Base-by-base conservation (phyloP, 2,113 vertebrate species). In the Colius striatus region DNA sequence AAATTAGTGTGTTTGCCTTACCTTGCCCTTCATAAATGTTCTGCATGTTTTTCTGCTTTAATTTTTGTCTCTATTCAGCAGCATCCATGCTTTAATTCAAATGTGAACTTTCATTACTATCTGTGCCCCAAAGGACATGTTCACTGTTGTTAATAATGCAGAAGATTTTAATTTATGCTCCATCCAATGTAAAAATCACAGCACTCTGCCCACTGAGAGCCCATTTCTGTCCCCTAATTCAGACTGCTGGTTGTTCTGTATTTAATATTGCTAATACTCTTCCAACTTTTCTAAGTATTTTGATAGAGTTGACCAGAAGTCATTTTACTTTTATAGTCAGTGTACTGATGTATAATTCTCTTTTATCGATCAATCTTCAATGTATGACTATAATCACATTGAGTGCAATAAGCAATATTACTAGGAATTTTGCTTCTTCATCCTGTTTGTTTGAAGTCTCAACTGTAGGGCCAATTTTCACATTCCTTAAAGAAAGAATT, bases 401-500 rank as follows among this genome's bases (percentile, higher is more conserved):
- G 90, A 92, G 87, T 95, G 89, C 94, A 91, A 91, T 96, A 84
- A 65, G 51, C 76, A 75, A 45, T 57, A n/a, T 72, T 96, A 85
- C 83, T 67, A 62, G 50, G 86, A 91, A 90, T 91, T 97, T 94
- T 80, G 74, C 87, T 78, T 82, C 84, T 96, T 92, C 89, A 45
- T 89, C 74, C 67, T 93, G 88, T 95, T 83, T 95, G 94, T 94
- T 94, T 95, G 94, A 96, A 96, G 96, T 95, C 92, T 86, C 93
- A 94, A 97, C 91, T 96, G 82, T 95, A 93, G 84, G 95, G 90
- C 92, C 90, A 90, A 95, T 96, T 96, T 97, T 97, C 74, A 23
- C 93, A 95, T 97, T 97, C 96, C 90, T 96, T 96, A 89, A 93
- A 93, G 95, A 97, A 96, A 94, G 94, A 97, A 96, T 89, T 95